Evolutionary conservation across 2,113 vertebrate genomes (phyloP), one percentile per base, ranked within the genome.

Genomic region (Electrona antarctica): DNA sequence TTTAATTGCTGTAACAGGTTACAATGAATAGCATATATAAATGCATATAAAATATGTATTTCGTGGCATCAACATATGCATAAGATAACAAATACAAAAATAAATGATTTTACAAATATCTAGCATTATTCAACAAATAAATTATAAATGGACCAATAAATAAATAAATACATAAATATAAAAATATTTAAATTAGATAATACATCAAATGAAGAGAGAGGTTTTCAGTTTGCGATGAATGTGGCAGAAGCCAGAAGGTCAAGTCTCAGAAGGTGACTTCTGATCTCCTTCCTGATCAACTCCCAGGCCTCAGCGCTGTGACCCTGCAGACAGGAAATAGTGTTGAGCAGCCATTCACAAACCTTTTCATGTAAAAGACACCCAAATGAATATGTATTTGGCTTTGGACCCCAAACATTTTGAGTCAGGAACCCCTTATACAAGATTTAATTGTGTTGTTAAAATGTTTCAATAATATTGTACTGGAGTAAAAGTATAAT

Each of bases 291-390:
- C 61, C 89, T 64, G 88, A 91, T 78, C 73, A 87, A 52, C 77
- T 91, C 88, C 92, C 91, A 93, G 62, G 82, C 74, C 60, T 79
- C 66, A 59, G 71, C 70, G 46, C 84, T 85, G 66, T 83, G 64
- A 8, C 33, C 64, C 91, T 93, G 2, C 60, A 83, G 13, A 47
- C 7, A 56, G 78, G 33, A 83, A 2, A 61, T 6, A 41, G 33
- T 41, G 33, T 41, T 41, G 33, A 41, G 33, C 33, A 41, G 33
- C 21, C 21, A 21, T 21, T 21, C 21, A 21, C 21, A 21, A 21
- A 21, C 21, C 21, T 21, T 21, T 21, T 41, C 33, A 41, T 3
- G 33, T 41, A 41, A 41, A 41, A 1, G 33, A 41, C 33, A 4
- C 33, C 33, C 1, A 41, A 41, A 41, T 41, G 3, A 4, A 6